These are phyloP conservation scores for Acronicta alni DNA, from an alignment of 2,888 invertebrate genomes.

Conservation along the genomic window DNA sequence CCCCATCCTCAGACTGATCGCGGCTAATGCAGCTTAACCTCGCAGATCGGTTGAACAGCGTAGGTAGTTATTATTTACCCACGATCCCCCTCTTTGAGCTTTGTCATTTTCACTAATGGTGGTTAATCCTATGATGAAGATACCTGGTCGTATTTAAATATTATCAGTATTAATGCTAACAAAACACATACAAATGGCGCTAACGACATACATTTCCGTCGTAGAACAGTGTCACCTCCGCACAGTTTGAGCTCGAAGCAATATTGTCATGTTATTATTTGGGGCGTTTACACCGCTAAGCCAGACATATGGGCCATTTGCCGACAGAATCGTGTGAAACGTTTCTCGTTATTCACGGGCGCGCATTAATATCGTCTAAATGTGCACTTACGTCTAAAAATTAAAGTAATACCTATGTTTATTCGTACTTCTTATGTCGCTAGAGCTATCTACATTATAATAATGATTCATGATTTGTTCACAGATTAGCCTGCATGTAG, in stretches of 20 bases:
- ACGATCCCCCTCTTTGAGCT: no score
- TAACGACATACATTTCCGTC: conserved; percentile 45
- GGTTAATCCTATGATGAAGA: neutral
- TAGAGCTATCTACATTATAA: neutral
- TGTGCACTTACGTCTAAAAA: conserved; percentile 76
- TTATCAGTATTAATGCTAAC: conserved; percentile 15
- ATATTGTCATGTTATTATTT: conserved; percentile 85
- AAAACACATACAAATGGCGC: conserved; percentile 32
- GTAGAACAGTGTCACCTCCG: conserved; percentile 43
- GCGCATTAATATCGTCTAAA: conserved; percentile 77
- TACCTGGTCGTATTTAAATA: neutral
- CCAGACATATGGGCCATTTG: conserved; percentile 85
- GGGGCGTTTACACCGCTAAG: conserved; percentile 84
- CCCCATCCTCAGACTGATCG: no score
- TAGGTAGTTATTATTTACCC: no score
- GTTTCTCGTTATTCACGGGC: conserved; percentile 80
- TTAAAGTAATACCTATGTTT: conserved; percentile 65
- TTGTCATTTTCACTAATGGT: neutral
- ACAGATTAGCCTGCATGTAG: no score
- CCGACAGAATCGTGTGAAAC: conserved; percentile 79
- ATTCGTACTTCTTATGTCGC: conserved; percentile 34
- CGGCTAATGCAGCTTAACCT: no score
- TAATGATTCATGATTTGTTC: neutral
- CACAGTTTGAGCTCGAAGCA: conserved; percentile 61
- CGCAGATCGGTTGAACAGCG: no score